Base-by-base conservation (phyloP, 2,797 vertebrate species). In the Leptatherina wallacei region DNA sequence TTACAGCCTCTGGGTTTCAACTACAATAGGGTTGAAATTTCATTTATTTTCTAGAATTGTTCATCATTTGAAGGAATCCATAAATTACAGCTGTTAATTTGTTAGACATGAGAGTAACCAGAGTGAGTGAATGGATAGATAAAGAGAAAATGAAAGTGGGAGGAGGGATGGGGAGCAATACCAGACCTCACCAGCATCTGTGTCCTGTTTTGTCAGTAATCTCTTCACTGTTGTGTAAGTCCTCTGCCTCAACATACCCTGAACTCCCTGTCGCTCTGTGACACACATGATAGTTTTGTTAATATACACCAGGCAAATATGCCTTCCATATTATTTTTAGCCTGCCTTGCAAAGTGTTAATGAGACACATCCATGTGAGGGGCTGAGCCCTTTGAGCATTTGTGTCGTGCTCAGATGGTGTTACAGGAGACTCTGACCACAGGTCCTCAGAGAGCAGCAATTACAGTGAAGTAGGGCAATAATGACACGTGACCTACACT, bases 161-260 rank as follows among this genome's bases (percentile, higher is more conserved):
- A 40, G 52, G 61, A 35, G n/a, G 51, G 32, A 56, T 62, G 70
- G 73, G 57, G 61, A 57, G 71, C 84, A 84, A 86, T 82, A 83
- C 72, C 79, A 82, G 78, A 82, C 80, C 86, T 85, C 60, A 9
- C 69, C 58, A 78, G 81, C 87, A 90, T 89, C 88, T 91, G 90
- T 84, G 86, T 85, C 84, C 88, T 89, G 88, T 88, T 93, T 91
- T 87, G 87, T 79, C 87, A 71, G 71, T 92, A 92, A 92, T 92
- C 89, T 89, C 84, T 69, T 87, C 67, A 59, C 61, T 79, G 88
- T 91, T 93, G 84, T 86, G 32, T 90, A 88, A 91, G 86, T 64
- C 65, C 72, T 56, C 83, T 22, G 69, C 75, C 80, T 81, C 69
- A 67, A 73, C 83, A 82, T 56, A 78, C 75, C 75, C 81, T 56